Percentiles rank a stretch among this genome's conserved stretches.
These are phyloP conservation scores for Hemichromis elongatus DNA, from an alignment of 2,113 vertebrate genomes.

Conservation along the genomic window DNA sequence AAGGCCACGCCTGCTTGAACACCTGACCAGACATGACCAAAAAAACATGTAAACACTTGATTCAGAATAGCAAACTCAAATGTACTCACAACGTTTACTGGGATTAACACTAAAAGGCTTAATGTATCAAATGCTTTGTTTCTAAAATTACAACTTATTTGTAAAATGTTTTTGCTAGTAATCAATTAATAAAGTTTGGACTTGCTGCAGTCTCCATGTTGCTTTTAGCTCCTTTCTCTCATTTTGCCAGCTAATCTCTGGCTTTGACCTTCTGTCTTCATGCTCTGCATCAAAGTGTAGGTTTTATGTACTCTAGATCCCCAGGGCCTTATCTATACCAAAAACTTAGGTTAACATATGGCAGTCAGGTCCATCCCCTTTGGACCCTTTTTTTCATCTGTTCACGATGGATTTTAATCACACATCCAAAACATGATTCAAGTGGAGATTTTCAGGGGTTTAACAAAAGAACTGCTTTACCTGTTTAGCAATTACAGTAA, in stretches of 20 bases:
- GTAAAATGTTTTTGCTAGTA: not conserved
- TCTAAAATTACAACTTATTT: not conserved
- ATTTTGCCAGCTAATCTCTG: no score
- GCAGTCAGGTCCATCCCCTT: no score
- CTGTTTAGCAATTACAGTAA: no score
- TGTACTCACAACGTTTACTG: not conserved
- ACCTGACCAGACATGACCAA: conserved; percentile 69
- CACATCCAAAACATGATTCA: no score
- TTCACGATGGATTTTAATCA: no score
- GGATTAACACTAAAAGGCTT: not conserved
- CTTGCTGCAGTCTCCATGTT: not conserved
- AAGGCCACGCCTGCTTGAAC: conserved; percentile 90
- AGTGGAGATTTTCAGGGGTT: no score
- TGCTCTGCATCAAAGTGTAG: not conserved
- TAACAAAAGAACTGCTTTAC: no score
- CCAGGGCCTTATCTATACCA: not conserved
- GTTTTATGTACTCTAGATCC: not conserved
- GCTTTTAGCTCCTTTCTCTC: not conserved
- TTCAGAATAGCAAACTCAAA: not conserved
- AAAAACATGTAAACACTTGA: not conserved
- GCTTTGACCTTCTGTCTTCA: not conserved
- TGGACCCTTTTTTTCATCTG: no score
- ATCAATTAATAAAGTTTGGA: not conserved
- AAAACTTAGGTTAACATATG: no score
- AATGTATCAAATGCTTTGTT: not conserved